Evolutionary conservation across 2,113 vertebrate species (phyloP), one percentile per base, ranked within the genome.

Genomic region (Fulmarus glacialis): DNA sequence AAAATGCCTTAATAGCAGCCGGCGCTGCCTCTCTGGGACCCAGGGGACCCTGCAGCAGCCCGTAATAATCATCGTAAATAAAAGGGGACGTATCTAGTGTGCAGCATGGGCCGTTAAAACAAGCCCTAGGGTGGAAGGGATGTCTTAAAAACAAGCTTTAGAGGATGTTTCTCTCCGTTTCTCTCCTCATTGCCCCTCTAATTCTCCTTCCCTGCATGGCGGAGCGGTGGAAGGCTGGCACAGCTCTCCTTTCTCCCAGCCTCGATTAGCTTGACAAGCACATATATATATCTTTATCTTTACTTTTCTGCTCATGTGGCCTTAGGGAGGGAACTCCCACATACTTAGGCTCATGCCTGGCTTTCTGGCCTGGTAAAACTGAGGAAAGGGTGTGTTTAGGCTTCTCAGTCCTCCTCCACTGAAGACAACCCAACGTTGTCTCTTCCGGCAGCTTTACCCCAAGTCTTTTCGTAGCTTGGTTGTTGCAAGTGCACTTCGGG

Each of bases 1-100:
- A 96, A 97, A 97, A 97, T 92, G 97, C 96, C 72, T 96, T 97
- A 97, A 96, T 95, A 96, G 95, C 91, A 96, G 94, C 90, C 74
- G 8, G 72, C 6, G 5, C 95, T 96, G 96, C 95, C 92, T 94
- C 71, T 55, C 88, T 4, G 90, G 92, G 75, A 90, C 86, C 90
- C 91, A 23, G 88, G 95, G 92, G 95, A 96, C 82, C 5, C 72
- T 27, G 88, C 90, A 83, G 90, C 96, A 96, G 94, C 96, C 95
- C 29, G 5, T 93, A 96, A 94, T 95, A 86, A 96, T 97, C 92
- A 93, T 79, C 59, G 86, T 97, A 95, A 97, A 95, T 97, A 97
- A 93, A 97, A 95, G 86, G 96, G 97, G 92, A 94, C 15, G 70
- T 87, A 80, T 62, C 95, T 92, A 64, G 83, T 89, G 86, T 87